Evolutionary conservation across 1,140 invertebrate genomes (phyloP).

Genomic region (Eciton burchellii): DNA sequence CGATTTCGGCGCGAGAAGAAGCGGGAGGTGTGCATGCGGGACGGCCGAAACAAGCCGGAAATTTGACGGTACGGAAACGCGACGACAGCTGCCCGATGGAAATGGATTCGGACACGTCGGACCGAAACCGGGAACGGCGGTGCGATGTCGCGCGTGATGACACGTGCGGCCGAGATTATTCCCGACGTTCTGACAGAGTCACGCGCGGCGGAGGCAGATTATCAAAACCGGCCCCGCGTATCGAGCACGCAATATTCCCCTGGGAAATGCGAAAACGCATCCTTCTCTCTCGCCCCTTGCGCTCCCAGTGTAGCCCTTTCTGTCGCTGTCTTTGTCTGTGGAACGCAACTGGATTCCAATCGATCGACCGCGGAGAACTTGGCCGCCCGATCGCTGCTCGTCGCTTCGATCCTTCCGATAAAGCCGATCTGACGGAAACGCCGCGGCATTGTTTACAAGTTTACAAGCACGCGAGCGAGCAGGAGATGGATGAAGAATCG

Average conservation of each 20-base stretch:
- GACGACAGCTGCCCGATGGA: slow-evolving; percentile 54
- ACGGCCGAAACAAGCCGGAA: slow-evolving; percentile 27
- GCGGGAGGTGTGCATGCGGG: neutral
- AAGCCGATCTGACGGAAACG: slow-evolving; percentile 20
- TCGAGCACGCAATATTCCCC: slow-evolving; percentile 27
- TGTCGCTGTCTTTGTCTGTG: neutral
- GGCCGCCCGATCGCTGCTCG: neutral
- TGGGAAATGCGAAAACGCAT: slow-evolving; percentile 13
- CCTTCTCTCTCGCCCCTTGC: no score
- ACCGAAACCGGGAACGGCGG: slow-evolving; percentile 38
- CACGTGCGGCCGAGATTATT: slow-evolving; percentile 54
- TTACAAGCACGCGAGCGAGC: neutral
- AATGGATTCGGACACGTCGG: slow-evolving; percentile 50
- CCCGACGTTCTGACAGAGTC: slow-evolving; percentile 52
- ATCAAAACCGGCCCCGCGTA: slow-evolving; percentile 13
- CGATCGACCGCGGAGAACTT: neutral
- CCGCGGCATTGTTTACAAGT: neutral
- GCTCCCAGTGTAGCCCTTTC: no score
- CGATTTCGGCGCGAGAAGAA: neutral
- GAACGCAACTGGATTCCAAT: slow-evolving; percentile 29
- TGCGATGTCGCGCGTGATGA: slow-evolving; percentile 35
- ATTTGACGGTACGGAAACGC: slow-evolving; percentile 52
- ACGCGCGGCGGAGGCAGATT: slow-evolving; percentile 20
- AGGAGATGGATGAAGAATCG: neutral
- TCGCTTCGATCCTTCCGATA: neutral